phyloP scores from a whole-genome alignment of 1,140 invertebrate genomes.

The Adoxophyes honmai region DNA sequence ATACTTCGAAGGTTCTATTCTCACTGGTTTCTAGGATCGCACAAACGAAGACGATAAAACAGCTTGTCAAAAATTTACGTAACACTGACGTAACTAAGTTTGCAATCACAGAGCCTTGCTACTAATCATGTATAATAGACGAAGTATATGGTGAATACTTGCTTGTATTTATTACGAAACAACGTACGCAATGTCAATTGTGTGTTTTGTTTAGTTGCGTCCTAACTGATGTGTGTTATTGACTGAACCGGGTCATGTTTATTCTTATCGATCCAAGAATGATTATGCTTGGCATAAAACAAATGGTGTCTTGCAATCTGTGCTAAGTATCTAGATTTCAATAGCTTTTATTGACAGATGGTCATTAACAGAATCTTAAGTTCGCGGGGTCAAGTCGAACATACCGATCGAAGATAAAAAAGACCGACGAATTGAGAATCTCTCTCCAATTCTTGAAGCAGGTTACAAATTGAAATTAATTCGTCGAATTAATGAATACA shows the following conservation, averaged over 20 bases:
- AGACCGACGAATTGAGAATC: too few species aligned
- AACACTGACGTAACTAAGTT: conserved; percentile 27
- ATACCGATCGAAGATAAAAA: too few species aligned
- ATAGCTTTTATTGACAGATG: too few species aligned
- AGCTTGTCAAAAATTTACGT: conserved; percentile 39
- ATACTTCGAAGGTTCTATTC: not conserved
- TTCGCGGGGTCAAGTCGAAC: too few species aligned
- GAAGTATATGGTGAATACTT: not conserved
- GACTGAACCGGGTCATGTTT: conserved; percentile 1
- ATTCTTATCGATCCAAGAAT: not conserved
- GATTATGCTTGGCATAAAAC: not conserved
- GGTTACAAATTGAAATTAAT: too few species aligned
- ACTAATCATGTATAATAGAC: conserved; percentile 8
- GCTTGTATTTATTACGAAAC: conserved; percentile 2
- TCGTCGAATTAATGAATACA: too few species aligned
- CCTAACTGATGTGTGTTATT: conserved; percentile 12
- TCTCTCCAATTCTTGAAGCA: too few species aligned
- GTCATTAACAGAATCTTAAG: too few species aligned
- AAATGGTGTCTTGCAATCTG: not conserved
- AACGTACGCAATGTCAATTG: not conserved
- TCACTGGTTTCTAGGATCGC: conserved; percentile 13
- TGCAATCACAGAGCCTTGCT: conserved; percentile 8
- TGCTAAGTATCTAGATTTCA: too few species aligned
- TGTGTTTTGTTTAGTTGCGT: conserved; percentile 10
- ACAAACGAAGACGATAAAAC: conserved; percentile 35